phyloP scores from a whole-genome alignment of 2,888 invertebrate genomes.

The Trichogramma dendrolimi region DNA sequence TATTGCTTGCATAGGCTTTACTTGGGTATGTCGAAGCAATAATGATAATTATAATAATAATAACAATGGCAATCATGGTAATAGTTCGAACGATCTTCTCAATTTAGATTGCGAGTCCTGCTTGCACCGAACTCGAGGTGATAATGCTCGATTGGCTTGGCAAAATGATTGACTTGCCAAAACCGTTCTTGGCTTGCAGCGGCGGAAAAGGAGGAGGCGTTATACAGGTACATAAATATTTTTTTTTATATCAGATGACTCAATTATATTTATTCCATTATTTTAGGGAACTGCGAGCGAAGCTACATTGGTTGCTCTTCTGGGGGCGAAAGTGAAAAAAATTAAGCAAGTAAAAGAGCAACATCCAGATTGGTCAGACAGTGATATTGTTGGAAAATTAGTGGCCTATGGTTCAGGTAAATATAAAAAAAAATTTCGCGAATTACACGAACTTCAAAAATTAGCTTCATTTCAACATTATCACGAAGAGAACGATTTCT shows the following conservation, averaged over 20 bases:
- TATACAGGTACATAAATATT: constrained; percentile 56
- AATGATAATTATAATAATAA: neutral
- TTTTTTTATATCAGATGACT: neutral
- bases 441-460: neutral
- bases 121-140: constrained; percentile 92
- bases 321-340: constrained; percentile 81
- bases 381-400: constrained; percentile 70
- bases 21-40: constrained; percentile 69
- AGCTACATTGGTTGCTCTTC: constrained; percentile 83
- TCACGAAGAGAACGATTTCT: too few relatives aligned
- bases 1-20: constrained; percentile 93
- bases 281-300: constrained; percentile 86
- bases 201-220: constrained; percentile 81
- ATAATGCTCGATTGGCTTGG: constrained; percentile 95
- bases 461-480: too few relatives aligned
- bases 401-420: constrained; percentile 83
- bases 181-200: constrained; percentile 76
- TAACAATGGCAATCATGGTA: constrained; percentile 7
- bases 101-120: constrained; percentile 82
- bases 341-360: constrained; percentile 65
- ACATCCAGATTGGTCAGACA: constrained; percentile 72
- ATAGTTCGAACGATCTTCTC: neutral
- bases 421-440: constrained; percentile 38
- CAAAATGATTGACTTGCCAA: constrained; percentile 83
- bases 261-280: neutral